Conservation (phyloP, 2,888 invertebrate genomes). For the Synanthedon tipuliformis region DNA sequence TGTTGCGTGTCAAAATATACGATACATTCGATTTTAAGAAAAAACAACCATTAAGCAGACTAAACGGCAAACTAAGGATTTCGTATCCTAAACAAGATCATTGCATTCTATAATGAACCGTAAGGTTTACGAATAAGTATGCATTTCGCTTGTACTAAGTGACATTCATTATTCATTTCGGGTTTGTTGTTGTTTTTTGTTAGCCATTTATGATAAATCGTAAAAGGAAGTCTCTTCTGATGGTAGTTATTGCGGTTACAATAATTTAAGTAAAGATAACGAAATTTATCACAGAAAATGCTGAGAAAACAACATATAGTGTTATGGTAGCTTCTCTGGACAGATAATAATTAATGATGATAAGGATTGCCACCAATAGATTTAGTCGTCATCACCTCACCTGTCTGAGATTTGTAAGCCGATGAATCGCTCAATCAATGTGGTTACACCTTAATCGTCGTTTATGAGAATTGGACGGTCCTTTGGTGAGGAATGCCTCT, state of each 20-base stretch:
- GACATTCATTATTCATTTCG: neutral
- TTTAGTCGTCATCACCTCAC: too few relatives aligned
- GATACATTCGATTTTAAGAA: slow-evolving; percentile 44
- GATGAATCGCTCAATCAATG: slow-evolving; percentile 56
- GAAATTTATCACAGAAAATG: too few relatives aligned
- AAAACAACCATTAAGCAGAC: slow-evolving; percentile 44
- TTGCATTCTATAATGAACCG: neutral
- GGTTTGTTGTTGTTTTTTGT: neutral
- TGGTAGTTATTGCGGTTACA: too few relatives aligned
- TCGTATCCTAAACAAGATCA: slow-evolving; percentile 34
- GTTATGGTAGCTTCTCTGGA: too few relatives aligned
- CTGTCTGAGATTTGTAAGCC: neutral
- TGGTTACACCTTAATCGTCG: slow-evolving; percentile 36
- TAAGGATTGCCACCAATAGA: too few relatives aligned
- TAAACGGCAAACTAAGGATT: slow-evolving; percentile 59
- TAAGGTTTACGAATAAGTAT: neutral
- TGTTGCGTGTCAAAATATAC: slow-evolving; percentile 59
- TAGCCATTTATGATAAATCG: slow-evolving; percentile 4
- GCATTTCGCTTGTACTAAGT: neutral
- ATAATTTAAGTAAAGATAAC: too few relatives aligned
- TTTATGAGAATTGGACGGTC: slow-evolving; percentile 23
- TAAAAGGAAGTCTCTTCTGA: slow-evolving; percentile 3
- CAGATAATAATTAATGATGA: too few relatives aligned
- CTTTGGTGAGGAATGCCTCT: slow-evolving; percentile 17
- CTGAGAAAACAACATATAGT: too few relatives aligned